phyloP scores from a whole-genome alignment of 30 jellyfish, hydroid and myxozoan genomes.

The Morbakka virulenta region DNA sequence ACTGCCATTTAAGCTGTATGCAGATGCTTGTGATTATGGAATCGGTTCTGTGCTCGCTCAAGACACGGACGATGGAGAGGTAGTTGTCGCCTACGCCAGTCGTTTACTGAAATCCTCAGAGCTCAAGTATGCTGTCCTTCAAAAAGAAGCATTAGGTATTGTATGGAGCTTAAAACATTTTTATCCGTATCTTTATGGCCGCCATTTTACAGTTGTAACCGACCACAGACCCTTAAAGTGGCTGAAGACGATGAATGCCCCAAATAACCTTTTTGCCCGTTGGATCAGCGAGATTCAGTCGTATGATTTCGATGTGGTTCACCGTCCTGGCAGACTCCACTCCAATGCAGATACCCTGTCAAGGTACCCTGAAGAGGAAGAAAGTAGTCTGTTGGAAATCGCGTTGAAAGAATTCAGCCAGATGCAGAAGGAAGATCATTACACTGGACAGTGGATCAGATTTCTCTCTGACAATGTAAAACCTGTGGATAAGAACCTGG shows the following conservation, averaged over 20 bases:
- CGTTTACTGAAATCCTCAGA: conserved; percentile 23
- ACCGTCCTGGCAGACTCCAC: conserved; percentile 9
- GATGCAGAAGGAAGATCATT: conserved; percentile 16
- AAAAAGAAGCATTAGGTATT: conserved; percentile 49
- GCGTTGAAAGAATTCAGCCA: neutral
- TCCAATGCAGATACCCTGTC: conserved; percentile 3
- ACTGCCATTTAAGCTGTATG: conserved; percentile 22
- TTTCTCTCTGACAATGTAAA: neutral
- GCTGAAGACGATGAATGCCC: conserved; percentile 39
- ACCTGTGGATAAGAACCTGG: conserved; percentile 29
- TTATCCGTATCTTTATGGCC: no score
- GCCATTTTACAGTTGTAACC: neutral
- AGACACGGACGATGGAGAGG: conserved; percentile 15
- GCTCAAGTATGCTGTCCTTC: conserved; percentile 22
- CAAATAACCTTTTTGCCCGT: conserved; percentile 51
- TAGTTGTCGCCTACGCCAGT: conserved; percentile 40
- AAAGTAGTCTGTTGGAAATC: conserved; percentile 19
- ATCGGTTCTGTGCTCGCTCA: conserved; percentile 53
- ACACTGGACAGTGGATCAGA: conserved; percentile 19
- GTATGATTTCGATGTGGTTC: conserved; percentile 24
- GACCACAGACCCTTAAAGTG: conserved; percentile 26
- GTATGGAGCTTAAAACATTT: neutral
- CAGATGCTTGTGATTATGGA: conserved; percentile 53
- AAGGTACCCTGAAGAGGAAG: conserved; percentile 16
- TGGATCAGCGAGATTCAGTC: conserved; percentile 58